Conservation (phyloP, 2,113 vertebrate species). For the Podarcis raffonei region DNA sequence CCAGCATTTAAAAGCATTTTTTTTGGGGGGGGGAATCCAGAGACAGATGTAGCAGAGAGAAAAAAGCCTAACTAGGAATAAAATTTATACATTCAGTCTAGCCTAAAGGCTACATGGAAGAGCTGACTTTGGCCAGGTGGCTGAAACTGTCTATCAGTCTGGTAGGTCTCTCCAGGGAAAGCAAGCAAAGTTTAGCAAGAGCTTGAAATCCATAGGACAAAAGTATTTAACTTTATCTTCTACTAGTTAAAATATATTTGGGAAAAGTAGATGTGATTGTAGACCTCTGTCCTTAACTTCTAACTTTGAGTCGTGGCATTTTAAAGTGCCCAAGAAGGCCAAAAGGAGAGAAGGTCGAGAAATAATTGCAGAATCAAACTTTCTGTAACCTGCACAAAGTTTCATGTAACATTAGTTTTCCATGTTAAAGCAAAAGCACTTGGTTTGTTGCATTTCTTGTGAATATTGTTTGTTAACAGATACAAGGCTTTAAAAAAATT, state of each 20-base stretch:
- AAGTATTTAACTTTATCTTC: background rate
- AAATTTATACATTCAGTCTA: background rate
- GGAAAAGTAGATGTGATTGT: background rate
- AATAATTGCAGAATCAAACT: background rate
- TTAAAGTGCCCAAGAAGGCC: background rate
- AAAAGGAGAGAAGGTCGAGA: background rate
- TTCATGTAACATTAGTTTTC: conserved; percentile 31
- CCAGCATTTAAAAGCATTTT: background rate
- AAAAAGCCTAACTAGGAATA: background rate
- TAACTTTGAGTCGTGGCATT: background rate
- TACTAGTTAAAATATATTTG: background rate
- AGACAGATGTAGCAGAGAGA: background rate
- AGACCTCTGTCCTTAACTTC: background rate
- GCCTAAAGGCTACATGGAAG: background rate
- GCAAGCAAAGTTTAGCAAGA: background rate
- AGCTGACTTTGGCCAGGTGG: background rate
- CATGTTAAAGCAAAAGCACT: background rate
- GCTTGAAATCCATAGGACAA: background rate
- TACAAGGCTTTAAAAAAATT: conserved; percentile 1
- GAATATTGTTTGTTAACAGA: conserved; percentile 11
- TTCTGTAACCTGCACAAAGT: background rate
- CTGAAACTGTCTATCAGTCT: background rate
- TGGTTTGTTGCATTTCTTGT: background rate
- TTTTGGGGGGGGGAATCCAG: background rate
- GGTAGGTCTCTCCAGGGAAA: background rate